Conservation (phyloP, 2,888 invertebrate species). For the Serripes groenlandicus region DNA sequence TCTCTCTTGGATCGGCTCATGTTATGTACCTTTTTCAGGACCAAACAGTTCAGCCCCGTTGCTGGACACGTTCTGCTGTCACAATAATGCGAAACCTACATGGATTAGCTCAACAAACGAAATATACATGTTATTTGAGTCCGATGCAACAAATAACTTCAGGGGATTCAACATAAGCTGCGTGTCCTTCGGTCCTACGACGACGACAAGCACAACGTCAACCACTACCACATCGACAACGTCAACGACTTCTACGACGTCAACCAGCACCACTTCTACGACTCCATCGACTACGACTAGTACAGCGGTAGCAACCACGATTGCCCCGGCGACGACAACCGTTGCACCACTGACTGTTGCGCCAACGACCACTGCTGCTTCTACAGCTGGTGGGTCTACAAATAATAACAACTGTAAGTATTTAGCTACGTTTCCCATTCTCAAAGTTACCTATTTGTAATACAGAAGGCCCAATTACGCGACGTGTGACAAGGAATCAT, state of each 20-base stretch:
- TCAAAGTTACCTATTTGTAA: too few species aligned
- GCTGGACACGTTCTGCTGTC: conserved; percentile 35
- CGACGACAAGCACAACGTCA: conserved; percentile 30
- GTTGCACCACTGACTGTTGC: background rate
- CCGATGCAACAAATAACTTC: conserved; percentile 22
- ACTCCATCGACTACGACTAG: background rate
- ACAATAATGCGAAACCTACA: conserved; percentile 10
- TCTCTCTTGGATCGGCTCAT: too few species aligned
- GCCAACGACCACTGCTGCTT: background rate
- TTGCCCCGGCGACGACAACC: background rate
- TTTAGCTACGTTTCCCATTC: too few species aligned
- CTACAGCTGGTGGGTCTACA: background rate
- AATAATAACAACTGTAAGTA: too few species aligned
- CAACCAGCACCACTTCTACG: conserved; percentile 2
- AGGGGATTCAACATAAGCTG: conserved; percentile 32
- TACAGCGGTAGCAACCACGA: background rate
- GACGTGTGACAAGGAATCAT: too few species aligned
- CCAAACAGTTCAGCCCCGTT: background rate
- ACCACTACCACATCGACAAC: conserved; percentile 29
- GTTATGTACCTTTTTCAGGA: conserved; percentile 12
- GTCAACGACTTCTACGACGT: conserved; percentile 2
- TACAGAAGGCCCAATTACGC: too few species aligned
- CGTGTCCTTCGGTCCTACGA: conserved; percentile 26
- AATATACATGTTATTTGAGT: conserved; percentile 24
- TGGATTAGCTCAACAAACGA: conserved; percentile 25